Evolutionary conservation across 2,113 vertebrate genomes (phyloP), one percentile per base, ranked within the genome.

Genomic region (Stictonetta naevosa): DNA sequence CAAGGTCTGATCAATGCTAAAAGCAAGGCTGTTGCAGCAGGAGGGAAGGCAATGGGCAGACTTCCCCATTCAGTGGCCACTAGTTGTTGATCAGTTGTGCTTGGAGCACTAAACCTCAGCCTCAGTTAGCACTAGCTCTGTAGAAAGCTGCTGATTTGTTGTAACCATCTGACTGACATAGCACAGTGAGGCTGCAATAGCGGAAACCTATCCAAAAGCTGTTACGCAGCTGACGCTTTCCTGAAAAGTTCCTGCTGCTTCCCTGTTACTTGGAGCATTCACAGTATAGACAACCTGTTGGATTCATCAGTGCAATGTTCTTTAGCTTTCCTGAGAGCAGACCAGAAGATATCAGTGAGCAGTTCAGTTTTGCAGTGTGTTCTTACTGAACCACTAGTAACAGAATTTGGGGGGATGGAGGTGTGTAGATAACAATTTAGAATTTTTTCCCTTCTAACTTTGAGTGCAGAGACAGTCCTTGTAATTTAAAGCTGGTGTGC

Each of bases 141-240:
- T 21, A 50, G 58, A 86, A 90, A 90, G 85, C 60, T 96, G 68
- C 75, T 64, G 34, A 16, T 76, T 42, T 78, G 36, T 20, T 92
- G 56, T 69, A 15, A 6, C 80, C 3, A 5, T 52, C 29, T 33
- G 18, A 2, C 46, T n/a, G 56, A 23, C 0, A 1, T 8, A 42
- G 79, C 48, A 22, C 17, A 50, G 66, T 16, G 36, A 74, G 42
- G 56, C 29, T 76, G 42, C 17, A 26, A 16, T 23, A 84, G 69
- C 52, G 79, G 67, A 80, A 19, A 59, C 5, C 0, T 56, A 22
- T n/a, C 67, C 74, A 69, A 53, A 83, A 46, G 59, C 55, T 82
- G 17, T 42, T 52, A 1, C 8, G 44, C 11, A 44, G 3, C 26
- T 56, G 42, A 23, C 12, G 33, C 11, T 72, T 80, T 46, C 22